Base-by-base conservation (phyloP, 1,140 invertebrate genomes). In the Lasioglossum albipes region DNA sequence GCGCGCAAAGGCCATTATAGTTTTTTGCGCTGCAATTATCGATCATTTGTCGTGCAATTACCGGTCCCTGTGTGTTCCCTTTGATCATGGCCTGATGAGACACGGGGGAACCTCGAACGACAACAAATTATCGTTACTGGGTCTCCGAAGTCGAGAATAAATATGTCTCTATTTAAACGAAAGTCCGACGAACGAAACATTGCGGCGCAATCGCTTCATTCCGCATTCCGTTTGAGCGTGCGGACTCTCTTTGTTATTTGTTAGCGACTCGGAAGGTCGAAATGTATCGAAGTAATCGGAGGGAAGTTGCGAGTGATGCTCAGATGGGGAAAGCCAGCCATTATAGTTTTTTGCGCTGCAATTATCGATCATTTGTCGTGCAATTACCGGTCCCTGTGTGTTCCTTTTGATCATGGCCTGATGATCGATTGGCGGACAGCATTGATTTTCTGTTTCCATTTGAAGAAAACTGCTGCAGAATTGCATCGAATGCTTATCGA, bases 261-360 rank as follows among this genome's bases (percentile, higher is more conserved):
- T 20, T 7, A 57, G 16, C 16, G 52, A 2, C 20, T 57, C 18
- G 6, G 6, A 27, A 27, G 27, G 27, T 27, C 27, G 27, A 27
- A 27, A 27, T 90, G n/a, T n/a, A n/a, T n/a, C n/a, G n/a, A n/a
- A n/a, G n/a, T n/a, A 62, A 82, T 84, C 10, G 92, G 94, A 79
- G 95, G 94, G n/a, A 94, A 93, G n/a, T 90, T 95, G 13, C 93
- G 93, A 18, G 93, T 94, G 9, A 93, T 93, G 85, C 83, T 96
- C 20, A 91, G 94, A 52, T 96, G 96, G 96, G 94, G 94, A 66
- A 94, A 95, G 42, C 95, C 96, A 7, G 90, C 92, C 27, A 59
- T n/a, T 59, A 59, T 0, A n/a, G 18, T 59, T n/a, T 59, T 57
- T 57, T 59, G 1, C 57, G 6, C 20, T 1, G 20, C 7, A 59